Conservation (phyloP, 2,797 vertebrate species). For the Galagoides demidoff region DNA sequence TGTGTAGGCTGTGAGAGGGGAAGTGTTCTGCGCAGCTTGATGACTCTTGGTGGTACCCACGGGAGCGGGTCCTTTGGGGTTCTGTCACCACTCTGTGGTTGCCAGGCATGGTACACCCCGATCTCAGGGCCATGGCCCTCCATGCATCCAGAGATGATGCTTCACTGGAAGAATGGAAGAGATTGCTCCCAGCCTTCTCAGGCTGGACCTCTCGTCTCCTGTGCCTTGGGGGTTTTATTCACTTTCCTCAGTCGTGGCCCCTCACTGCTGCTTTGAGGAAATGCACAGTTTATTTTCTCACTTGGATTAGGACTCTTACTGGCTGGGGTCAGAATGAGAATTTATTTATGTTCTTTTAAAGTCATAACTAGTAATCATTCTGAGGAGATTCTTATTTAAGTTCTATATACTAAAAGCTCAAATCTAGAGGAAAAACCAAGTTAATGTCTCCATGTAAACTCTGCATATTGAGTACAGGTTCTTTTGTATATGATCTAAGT, state of each 20-base stretch:
- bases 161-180: too few species aligned
- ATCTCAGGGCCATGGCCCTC: not conserved
- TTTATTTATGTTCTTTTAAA: not conserved
- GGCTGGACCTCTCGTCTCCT: not conserved
- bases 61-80: rapidly evolving
- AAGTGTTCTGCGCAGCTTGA: rapidly evolving
- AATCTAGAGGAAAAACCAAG: not conserved
- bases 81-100: not conserved
- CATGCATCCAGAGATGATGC: rapidly evolving
- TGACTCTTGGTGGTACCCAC: not conserved
- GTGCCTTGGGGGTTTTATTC: not conserved
- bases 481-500: not conserved
- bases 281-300: not conserved
- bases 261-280: not conserved
- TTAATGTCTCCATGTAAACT: not conserved
- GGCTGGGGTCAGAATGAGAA: too few species aligned
- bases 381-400: not conserved
- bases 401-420: not conserved
- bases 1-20: conserved; percentile 12
- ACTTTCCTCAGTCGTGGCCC: not conserved
- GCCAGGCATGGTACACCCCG: rapidly evolving
- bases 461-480: not conserved
- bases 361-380: not conserved
- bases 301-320: not conserved
- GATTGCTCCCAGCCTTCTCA: not conserved